These are phyloP conservation scores for Lithophane socia DNA, from an alignment of 2,888 invertebrate species.

Conservation along the genomic window DNA sequence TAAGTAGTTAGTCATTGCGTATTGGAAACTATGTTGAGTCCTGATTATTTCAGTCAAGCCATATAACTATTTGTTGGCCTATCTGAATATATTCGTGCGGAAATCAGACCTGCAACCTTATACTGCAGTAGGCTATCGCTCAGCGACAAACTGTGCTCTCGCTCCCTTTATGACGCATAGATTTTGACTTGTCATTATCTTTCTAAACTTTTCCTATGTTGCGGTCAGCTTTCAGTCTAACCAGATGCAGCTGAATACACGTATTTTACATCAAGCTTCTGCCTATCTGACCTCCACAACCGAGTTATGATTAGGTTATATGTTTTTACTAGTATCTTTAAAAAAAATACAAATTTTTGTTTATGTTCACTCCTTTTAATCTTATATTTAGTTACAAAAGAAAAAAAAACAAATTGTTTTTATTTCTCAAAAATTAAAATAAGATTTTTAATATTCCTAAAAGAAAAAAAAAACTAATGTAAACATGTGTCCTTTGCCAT, in stretches of 20 bases:
- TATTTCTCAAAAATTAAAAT: background rate
- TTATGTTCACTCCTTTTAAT: background rate
- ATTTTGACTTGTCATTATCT: background rate
- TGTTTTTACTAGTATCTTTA: background rate
- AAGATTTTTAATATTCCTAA: no score
- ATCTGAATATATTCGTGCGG: background rate
- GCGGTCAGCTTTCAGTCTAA: no score
- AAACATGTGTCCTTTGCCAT: no score
- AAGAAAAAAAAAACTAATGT: no score
- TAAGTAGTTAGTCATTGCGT: slow-evolving; percentile 4
- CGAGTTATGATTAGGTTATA: background rate
- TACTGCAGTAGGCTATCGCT: background rate
- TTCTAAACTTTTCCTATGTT: no score
- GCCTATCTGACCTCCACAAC: background rate
- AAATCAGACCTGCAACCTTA: background rate
- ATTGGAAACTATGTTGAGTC: background rate
- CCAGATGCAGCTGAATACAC: no score
- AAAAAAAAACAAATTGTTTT: no score
- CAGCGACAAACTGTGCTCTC: background rate
- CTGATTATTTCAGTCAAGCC: background rate
- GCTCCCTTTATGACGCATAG: background rate
- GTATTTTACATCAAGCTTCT: background rate
- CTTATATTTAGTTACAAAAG: no score
- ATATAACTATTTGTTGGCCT: background rate
- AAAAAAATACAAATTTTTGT: background rate